Evolutionary conservation across 2,113 vertebrate species (phyloP).

Genomic region (Suricata suricatta): DNA sequence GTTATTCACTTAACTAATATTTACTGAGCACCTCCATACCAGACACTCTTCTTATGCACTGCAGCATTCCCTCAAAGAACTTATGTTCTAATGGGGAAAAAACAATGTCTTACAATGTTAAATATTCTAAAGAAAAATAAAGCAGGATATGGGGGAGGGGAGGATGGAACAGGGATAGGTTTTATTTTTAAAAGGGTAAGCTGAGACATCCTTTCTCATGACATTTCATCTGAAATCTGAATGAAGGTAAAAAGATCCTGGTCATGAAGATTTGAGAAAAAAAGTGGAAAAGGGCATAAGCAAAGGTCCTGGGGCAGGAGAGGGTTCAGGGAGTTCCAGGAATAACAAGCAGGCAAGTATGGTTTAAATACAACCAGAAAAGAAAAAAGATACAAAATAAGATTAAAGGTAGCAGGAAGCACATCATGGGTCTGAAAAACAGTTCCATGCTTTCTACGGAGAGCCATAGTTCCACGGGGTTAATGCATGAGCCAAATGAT

Average conservation of each 20-base stretch:
- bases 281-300: not conserved
- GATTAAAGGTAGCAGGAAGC: not conserved
- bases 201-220: not conserved
- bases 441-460: not conserved
- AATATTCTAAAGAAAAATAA: not conserved
- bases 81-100: not conserved
- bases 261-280: not conserved
- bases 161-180: not conserved
- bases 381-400: constrained; percentile 27
- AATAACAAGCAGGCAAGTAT: not conserved
- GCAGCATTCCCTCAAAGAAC: not conserved
- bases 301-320: not conserved
- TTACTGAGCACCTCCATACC: not conserved
- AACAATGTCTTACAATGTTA: not conserved
- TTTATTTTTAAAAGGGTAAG: constrained; percentile 26
- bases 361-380: not conserved
- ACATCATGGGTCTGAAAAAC: not conserved
- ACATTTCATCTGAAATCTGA: constrained; percentile 28
- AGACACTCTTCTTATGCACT: not conserved
- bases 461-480: not conserved
- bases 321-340: not conserved
- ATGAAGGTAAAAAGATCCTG: not conserved
- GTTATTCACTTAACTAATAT: constrained; percentile 21
- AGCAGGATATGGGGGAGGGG: not conserved
- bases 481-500: not conserved